A percentile compares a stretch with the other conserved stretches of the same genome.
Conservation (phyloP, 2,888 invertebrate genomes). For the Diploptera punctata region DNA sequence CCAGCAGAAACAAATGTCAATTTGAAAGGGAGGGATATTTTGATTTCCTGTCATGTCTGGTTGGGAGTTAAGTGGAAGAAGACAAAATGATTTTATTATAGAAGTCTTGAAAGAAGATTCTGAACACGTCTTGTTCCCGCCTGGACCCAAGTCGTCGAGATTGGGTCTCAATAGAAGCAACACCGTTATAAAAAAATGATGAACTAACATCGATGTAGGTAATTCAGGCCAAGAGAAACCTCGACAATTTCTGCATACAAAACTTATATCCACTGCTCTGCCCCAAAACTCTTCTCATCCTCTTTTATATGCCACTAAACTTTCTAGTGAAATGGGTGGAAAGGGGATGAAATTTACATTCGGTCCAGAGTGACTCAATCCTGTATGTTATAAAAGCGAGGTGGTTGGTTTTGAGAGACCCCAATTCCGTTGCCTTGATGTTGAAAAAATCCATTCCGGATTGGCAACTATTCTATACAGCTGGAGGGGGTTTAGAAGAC, state of each 20-base stretch:
- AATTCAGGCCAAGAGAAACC: constrained; percentile 17
- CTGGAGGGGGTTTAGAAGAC: too few species aligned
- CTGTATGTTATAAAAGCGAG: not conserved
- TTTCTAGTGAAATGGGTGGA: not conserved
- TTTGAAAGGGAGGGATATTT: not conserved
- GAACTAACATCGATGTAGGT: constrained; percentile 16
- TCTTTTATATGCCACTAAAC: not conserved
- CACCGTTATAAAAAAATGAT: constrained; percentile 13
- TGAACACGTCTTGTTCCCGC: not conserved
- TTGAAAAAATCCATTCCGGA: not conserved
- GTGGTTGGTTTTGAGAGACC: not conserved
- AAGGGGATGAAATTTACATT: not conserved
- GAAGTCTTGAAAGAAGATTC: not conserved
- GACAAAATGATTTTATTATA: not conserved
- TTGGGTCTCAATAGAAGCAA: constrained; percentile 15
- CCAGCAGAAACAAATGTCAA: too few species aligned
- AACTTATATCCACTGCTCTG: not conserved
- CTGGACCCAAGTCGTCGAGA: not conserved
- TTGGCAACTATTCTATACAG: not conserved
- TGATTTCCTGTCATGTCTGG: not conserved
- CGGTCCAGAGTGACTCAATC: not conserved
- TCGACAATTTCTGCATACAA: constrained; percentile 25
- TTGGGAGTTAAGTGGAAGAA: not conserved
- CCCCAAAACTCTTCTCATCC: not conserved
- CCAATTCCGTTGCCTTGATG: not conserved